Conservation (phyloP, 2,797 vertebrate genomes). For the Chelon auratus region DNA sequence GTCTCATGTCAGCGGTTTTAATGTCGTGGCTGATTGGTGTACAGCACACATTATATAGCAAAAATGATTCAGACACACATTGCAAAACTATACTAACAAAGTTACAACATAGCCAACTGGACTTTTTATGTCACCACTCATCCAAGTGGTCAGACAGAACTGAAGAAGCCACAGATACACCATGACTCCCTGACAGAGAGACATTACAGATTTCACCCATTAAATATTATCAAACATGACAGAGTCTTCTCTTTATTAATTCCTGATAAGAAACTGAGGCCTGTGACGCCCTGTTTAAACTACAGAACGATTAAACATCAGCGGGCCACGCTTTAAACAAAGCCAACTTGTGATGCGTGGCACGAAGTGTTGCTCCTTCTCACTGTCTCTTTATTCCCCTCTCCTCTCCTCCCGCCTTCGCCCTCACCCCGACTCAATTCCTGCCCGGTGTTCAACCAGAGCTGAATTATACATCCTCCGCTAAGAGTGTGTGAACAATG, state of each 20-base stretch:
- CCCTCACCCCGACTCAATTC: constrained; percentile 40
- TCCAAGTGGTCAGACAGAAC: too few relatives aligned
- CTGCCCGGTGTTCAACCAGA: constrained; percentile 57
- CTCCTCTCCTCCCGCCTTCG: constrained; percentile 16
- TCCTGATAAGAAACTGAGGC: constrained; percentile 8
- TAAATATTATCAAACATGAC: background rate
- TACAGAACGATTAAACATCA: constrained; percentile 48
- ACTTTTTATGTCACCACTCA: too few relatives aligned
- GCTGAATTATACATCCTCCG: constrained; percentile 73
- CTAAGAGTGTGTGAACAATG: constrained; percentile 61
- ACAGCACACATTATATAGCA: too few relatives aligned
- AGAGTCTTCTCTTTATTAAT: too few relatives aligned
- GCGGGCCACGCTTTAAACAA: constrained; percentile 65
- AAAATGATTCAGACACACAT: too few relatives aligned
- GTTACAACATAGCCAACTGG: too few relatives aligned
- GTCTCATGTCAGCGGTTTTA: too few relatives aligned
- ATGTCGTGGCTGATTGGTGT: too few relatives aligned
- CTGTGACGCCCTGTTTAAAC: constrained; percentile 9
- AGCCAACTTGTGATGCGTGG: constrained; percentile 77
- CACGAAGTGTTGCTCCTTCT: constrained; percentile 70
- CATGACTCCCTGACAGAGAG: too few relatives aligned
- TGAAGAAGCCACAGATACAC: too few relatives aligned
- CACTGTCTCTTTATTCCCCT: constrained; percentile 49
- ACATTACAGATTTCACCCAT: background rate
- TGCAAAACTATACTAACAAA: too few relatives aligned